Evolutionary conservation across 1,140 invertebrate genomes (phyloP), one percentile per base, ranked within the genome.

Genomic region (Drosophila hydei): DNA sequence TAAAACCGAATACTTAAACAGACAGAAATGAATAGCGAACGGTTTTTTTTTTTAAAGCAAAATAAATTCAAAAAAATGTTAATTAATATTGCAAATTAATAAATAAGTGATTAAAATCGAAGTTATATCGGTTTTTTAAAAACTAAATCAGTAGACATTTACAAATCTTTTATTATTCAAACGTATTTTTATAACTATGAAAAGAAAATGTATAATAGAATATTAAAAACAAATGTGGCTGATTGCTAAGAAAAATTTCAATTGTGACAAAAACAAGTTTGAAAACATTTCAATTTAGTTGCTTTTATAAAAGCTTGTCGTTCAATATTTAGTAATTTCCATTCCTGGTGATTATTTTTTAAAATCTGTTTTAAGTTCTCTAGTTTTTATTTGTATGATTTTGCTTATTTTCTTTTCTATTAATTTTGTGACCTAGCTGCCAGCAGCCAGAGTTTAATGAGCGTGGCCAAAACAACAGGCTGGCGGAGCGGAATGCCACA

Each of bases 401-500:
- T 54, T 38, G 72, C 30, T 75, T 67, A 77, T 79, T 63, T 75
- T 55, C 30, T 65, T 52, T 72, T 68, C 33, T 25, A 52, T 68
- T 72, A 56, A 68, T 58, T 55, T 70, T 70, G 45, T n/a, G 19
- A 38, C 25, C 56, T 70, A 74, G 65, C 67, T 42, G 67, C 40
- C 59, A 74, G 43, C 75, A 88, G 65, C 50, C 47, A 59, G 61
- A 68, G 43, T 67, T 76, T 51, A 84, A 79, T 69, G 64, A 62
- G 48, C 68, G 76, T 73, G 80, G 72, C 18, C 77, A 69, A 43
- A 52, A 11, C 60, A 75, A 83, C 75, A 77, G 69, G 45, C 40
- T 76, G 63, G 54, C 62, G 73, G 83, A 85, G 47, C 62, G 62
- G 60, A 88, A 61, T 77, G 65, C 60, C 77, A 71, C 73, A 59